Evolutionary conservation across 2,797 vertebrate species (phyloP).

Genomic region (Chrysolophus pictus): DNA sequence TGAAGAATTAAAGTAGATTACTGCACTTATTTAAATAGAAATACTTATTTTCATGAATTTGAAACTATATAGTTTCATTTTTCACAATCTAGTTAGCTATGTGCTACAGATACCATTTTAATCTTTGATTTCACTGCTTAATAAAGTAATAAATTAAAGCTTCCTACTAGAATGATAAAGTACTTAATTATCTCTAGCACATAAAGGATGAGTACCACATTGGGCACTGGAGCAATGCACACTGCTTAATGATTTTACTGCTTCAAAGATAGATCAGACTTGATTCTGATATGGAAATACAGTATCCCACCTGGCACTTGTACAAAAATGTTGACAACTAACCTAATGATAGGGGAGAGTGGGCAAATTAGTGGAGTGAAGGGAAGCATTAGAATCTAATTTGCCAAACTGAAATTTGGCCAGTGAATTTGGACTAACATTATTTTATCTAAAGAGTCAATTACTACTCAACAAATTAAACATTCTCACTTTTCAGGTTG

Average conservation of each 20-base stretch:
- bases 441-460: neutral
- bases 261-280: slow-evolving; percentile 51
- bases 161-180: slow-evolving; percentile 71
- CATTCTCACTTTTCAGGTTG: neutral
- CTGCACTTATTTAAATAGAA: slow-evolving; percentile 57
- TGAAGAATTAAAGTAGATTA: slow-evolving; percentile 70
- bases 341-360: neutral
- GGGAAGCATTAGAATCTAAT: neutral
- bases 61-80: slow-evolving; percentile 57
- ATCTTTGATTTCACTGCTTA: slow-evolving; percentile 70
- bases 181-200: slow-evolving; percentile 75
- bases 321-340: neutral
- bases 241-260: slow-evolving; percentile 40
- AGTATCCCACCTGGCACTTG: neutral
- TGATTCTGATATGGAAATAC: neutral
- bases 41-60: slow-evolving; percentile 61
- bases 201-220: slow-evolving; percentile 63
- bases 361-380: too few relatives aligned
- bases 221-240: slow-evolving; percentile 9
- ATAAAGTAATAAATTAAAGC: slow-evolving; percentile 67
- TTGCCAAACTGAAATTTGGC: neutral
- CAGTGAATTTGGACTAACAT: neutral
- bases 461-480: neutral
- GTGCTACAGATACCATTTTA: slow-evolving; percentile 45
- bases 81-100: slow-evolving; percentile 59